A percentile compares a stretch with the other conserved stretches of the same genome.
phyloP scores from a whole-genome alignment of 1,140 invertebrate genomes.

The Drosophila chauvacae region DNA sequence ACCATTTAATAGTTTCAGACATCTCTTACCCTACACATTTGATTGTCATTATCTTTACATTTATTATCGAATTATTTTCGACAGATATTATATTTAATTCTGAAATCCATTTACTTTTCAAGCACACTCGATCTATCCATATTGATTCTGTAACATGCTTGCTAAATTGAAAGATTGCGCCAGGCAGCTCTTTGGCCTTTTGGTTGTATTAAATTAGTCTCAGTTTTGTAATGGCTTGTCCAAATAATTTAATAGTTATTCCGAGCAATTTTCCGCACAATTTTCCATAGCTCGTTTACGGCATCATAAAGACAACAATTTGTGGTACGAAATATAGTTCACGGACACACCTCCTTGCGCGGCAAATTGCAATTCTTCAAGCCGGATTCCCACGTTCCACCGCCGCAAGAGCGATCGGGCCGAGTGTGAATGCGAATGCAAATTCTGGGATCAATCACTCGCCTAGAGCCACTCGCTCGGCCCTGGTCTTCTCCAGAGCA shows the following conservation, averaged over 20 bases:
- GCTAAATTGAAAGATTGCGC: slow-evolving; percentile 24
- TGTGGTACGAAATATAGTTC: slow-evolving; percentile 66
- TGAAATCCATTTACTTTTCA: slow-evolving; percentile 1
- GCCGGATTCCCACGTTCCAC: slow-evolving; percentile 71
- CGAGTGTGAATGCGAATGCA: slow-evolving; percentile 41
- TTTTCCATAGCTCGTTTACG: slow-evolving; percentile 70
- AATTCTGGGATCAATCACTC: slow-evolving; percentile 72
- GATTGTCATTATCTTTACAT: neutral
- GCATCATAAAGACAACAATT: slow-evolving; percentile 67
- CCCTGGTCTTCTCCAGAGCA: slow-evolving; percentile 14
- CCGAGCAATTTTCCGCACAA: slow-evolving; percentile 40
- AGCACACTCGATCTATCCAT: slow-evolving; percentile 6
- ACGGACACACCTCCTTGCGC: slow-evolving; percentile 62
- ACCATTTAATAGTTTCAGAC: no score
- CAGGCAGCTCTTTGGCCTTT: slow-evolving; percentile 9
- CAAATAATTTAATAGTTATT: slow-evolving; percentile 41
- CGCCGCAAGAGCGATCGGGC: slow-evolving; percentile 43
- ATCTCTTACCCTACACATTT: neutral
- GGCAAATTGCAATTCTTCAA: slow-evolving; percentile 50
- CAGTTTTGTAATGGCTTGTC: slow-evolving; percentile 23
- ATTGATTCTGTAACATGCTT: slow-evolving; percentile 5
- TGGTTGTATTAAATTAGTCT: slow-evolving; percentile 34
- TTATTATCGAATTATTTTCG: slow-evolving; percentile 1
- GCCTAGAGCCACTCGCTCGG: slow-evolving; percentile 50
- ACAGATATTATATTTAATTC: slow-evolving; percentile 10